phyloP scores from a whole-genome alignment of 2,797 vertebrate species.

The Amazonetta brasiliensis region DNA sequence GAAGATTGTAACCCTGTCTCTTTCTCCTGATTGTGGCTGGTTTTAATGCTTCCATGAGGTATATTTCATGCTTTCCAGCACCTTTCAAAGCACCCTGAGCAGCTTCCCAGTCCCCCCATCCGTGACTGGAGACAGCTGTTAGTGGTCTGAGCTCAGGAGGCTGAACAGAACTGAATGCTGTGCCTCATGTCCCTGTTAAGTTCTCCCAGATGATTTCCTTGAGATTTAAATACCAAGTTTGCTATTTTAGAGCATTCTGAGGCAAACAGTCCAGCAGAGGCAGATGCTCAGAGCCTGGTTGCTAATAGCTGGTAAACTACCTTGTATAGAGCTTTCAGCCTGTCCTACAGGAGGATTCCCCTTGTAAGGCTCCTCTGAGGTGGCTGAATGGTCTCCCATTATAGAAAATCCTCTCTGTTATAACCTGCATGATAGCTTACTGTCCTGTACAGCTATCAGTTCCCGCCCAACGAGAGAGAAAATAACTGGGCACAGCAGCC shows the following conservation, averaged over 20 bases:
- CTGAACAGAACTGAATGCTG: background rate
- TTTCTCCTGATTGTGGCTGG: background rate
- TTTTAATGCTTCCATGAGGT: background rate
- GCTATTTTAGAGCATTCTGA: background rate
- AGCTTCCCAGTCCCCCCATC: background rate
- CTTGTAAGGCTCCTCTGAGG: background rate
- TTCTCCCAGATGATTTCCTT: slow-evolving; percentile 1
- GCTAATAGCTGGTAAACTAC: background rate
- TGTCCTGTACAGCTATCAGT: background rate
- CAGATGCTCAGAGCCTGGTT: background rate
- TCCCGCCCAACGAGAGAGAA: background rate
- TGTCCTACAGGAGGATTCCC: background rate
- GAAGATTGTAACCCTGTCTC: background rate
- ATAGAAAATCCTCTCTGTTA: background rate
- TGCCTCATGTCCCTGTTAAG: background rate
- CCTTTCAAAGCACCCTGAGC: background rate
- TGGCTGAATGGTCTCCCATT: background rate
- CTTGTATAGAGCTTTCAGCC: background rate
- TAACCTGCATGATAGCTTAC: background rate
- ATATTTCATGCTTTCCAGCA: background rate
- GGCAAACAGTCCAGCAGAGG: background rate
- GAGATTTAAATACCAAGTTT: background rate
- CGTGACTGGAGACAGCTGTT: background rate
- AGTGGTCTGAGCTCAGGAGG: background rate
- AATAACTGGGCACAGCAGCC: background rate